A percentile compares a stretch with the other conserved stretches of the same genome.
These are phyloP conservation scores for Scrobipalpa atriplicella DNA, from an alignment of 2,888 invertebrate genomes.

Conservation along the genomic window DNA sequence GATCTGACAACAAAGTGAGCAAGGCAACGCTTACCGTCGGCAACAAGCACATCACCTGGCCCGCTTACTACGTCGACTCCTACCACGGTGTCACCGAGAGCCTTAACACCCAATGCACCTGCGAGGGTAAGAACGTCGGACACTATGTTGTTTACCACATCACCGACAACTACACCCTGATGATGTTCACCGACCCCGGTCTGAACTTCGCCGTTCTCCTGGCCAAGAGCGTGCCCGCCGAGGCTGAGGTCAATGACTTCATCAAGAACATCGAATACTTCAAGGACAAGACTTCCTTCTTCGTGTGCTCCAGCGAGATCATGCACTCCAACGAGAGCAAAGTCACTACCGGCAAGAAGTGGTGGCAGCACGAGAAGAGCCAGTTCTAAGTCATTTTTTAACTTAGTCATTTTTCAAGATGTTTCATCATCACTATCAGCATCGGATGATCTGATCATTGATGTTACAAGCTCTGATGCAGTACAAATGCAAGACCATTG, in stretches of 20 bases:
- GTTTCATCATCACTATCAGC: too few relatives aligned
- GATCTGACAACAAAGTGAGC: background rate
- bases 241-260: background rate
- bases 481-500: too few relatives aligned
- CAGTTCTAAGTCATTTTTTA: background rate
- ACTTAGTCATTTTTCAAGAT: too few relatives aligned
- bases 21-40: background rate
- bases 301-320: constrained; percentile 7
- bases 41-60: background rate
- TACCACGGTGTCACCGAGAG: background rate
- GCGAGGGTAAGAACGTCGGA: background rate
- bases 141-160: background rate
- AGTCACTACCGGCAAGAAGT: background rate
- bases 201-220: background rate
- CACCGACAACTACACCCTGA: constrained; percentile 1
- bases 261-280: constrained; percentile 7
- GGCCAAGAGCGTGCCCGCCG: background rate
- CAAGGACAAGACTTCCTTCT: constrained; percentile 14
- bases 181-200: background rate
- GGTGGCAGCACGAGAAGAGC: constrained; percentile 13
- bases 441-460: too few relatives aligned
- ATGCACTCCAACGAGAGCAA: constrained; percentile 11
- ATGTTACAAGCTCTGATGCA: too few relatives aligned
- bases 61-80: constrained; percentile 8
- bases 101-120: background rate